phyloP scores from a whole-genome alignment of 2,797 vertebrate genomes.

The Chromis chromis region DNA sequence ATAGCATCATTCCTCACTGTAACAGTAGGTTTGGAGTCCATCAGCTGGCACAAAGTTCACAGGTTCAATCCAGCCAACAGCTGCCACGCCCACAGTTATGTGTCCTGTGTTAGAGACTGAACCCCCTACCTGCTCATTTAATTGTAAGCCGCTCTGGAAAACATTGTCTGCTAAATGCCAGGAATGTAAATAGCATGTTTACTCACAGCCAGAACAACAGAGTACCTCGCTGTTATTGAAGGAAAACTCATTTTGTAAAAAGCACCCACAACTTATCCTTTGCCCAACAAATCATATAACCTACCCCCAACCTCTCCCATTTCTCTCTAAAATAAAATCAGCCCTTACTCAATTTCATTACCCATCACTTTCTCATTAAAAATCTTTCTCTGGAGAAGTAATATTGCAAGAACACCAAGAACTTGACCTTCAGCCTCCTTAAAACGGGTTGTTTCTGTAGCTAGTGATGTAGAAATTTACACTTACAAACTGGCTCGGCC shows the following conservation, averaged over 20 bases:
- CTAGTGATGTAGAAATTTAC: not conserved
- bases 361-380: constrained; percentile 13
- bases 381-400: constrained; percentile 1
- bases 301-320: not conserved
- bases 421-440: constrained; percentile 11
- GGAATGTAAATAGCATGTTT: constrained; percentile 63
- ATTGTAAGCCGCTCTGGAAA: constrained; percentile 41
- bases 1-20: not conserved
- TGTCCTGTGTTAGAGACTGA: constrained; percentile 34
- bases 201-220: constrained; percentile 29
- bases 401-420: constrained; percentile 7
- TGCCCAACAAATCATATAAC: constrained; percentile 13
- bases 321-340: constrained; percentile 14
- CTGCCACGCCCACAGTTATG: constrained; percentile 26
- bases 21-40: not conserved
- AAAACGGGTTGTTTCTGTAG: not conserved
- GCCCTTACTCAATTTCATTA: constrained; percentile 18
- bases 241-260: constrained; percentile 5
- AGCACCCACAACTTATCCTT: constrained; percentile 19
- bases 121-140: constrained; percentile 43
- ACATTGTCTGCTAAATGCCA: constrained; percentile 48
- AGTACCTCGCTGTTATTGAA: constrained; percentile 14
- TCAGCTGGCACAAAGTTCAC: constrained; percentile 24
- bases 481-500: not conserved
- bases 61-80: constrained; percentile 12